Evolutionary conservation across 2,888 invertebrate genomes (phyloP), one percentile per base, ranked within the genome.

Genomic region (Drosophila histrio): DNA sequence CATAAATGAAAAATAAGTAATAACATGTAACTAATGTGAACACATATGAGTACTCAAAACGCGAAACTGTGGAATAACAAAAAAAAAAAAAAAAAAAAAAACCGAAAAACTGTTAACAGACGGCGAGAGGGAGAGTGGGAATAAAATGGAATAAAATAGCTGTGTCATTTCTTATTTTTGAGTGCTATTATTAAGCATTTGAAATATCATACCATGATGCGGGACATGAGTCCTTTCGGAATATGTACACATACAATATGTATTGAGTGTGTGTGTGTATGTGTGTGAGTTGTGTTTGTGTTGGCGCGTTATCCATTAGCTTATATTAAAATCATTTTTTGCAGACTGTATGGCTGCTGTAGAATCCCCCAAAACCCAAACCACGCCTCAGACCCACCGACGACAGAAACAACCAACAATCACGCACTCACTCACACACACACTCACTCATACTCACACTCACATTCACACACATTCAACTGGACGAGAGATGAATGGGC

Each of bases 141-240:
- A 57, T 61, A 49, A 58, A 62, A 77, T 59, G 78, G 63, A 64
- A 87, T 64, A 87, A 85, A 87, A 87, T 65, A 70, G 82, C 82
- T 87, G 83, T 83, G 82, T 83, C 82, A 83, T 72, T 87, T 77
- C 79, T 52, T 64, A 77, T 66, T 80, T 79, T 82, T 87, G 80
- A 85, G 88, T 83, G 86, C 80, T 83, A 77, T 87, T 83, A 83
- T 83, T 83, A 82, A 82, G 79, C 86, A 87, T 83, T 83, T 83
- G 88, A 83, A 83, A 83, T 85, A 87, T 83, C 88, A 83, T 79
- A 87, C 86, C 74, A 77, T 68, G 78, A 87, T 87, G 82, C 82
- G 87, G 87, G 82, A 72, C 78, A 76, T 54, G 60, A 63, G 44
- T 65, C 32, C 38, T 56, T 62, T 59, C 39, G 54, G 19, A 9